Base-by-base conservation (phyloP, 2,797 vertebrate species). In the Labroides dimidiatus region DNA sequence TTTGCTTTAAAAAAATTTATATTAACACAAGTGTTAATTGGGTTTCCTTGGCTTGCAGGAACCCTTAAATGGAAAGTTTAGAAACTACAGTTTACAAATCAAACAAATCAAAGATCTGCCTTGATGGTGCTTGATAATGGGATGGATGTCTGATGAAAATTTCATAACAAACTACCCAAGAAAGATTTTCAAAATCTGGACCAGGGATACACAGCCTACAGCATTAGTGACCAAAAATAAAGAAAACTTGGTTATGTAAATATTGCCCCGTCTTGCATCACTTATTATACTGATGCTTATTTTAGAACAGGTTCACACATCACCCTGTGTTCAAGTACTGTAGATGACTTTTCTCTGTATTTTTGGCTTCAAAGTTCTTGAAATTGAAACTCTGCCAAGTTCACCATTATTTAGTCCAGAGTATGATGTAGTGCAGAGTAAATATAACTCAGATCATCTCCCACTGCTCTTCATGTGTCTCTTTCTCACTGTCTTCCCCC, bases 401-500 rank as follows among this genome's bases (percentile, higher is more conserved):
- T 77, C 37, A 70, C 50, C 37, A 62, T 81, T 69, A 74, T 77
- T 80, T 78, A 56, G 42, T 69, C 56, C 50, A 39, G 52, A 65
- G 50, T 69, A 60, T 80, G 77, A 69, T 79, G 74, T 53, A 78
- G 66, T 62, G 11, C 39, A 49, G 43, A 57, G 73, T 83, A 84
- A 89, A 90, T 75, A 67, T 52, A 75, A 51, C 76, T 78, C 48
- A 62, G 64, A 63, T 76, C 37, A 16, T 67, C 45, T 59, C 67
- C 43, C 47, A 10, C 44, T 44, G 14, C 63, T 45, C 55, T 69
- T 62, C 33, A 48, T 78, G 60, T 54, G 62, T 58, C 39, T 51
- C 72, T 74, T 54, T 27, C 63, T 72, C 54, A 2, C 36, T 66
- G 51, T 75, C 78, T 53, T 54, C 23, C 55, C 47, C 42, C 36